phyloP scores from a whole-genome alignment of 2,888 invertebrate species.

The Bedellia somnulentella region DNA sequence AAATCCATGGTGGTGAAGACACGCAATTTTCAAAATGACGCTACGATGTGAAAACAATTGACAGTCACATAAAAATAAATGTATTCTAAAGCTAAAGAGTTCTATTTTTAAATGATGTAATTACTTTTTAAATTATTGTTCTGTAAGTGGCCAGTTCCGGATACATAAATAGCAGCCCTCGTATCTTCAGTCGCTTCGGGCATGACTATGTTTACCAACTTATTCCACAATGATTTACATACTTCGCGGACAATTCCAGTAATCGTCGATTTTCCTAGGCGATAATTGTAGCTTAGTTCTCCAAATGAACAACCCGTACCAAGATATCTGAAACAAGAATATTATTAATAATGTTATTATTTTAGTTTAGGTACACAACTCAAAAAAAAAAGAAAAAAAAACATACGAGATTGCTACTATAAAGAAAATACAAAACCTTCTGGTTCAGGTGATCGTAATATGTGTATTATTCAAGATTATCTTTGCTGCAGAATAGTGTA shows the following conservation, averaged over 20 bases:
- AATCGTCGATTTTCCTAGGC: conserved; percentile 16
- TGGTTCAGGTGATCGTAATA: conserved; percentile 14
- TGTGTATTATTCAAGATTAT: conserved; percentile 16
- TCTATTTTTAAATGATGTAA: no score
- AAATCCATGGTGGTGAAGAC: no score
- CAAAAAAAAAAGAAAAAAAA: conserved; percentile 17
- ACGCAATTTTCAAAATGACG: no score
- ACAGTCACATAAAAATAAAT: no score
- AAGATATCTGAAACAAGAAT: conserved; percentile 15
- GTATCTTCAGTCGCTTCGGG: conserved; percentile 12
- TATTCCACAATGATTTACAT: conserved; percentile 15
- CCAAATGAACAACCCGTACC: conserved; percentile 15
- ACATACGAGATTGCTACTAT: conserved; percentile 14
- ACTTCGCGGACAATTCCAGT: conserved; percentile 15
- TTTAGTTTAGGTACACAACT: conserved; percentile 12
- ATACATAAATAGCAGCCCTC: no score
- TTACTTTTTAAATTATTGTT: no score
- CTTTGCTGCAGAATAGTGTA: conserved; percentile 16
- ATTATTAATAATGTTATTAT: conserved; percentile 8
- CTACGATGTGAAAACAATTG: no score
- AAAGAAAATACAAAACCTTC: conserved; percentile 14
- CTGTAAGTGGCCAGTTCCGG: no score
- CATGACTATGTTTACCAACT: conserved; percentile 9
- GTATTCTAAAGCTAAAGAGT: no score
- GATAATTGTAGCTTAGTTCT: conserved; percentile 13